phyloP scores from a whole-genome alignment of 2,797 vertebrate species.

The Trachops cirrhosus region DNA sequence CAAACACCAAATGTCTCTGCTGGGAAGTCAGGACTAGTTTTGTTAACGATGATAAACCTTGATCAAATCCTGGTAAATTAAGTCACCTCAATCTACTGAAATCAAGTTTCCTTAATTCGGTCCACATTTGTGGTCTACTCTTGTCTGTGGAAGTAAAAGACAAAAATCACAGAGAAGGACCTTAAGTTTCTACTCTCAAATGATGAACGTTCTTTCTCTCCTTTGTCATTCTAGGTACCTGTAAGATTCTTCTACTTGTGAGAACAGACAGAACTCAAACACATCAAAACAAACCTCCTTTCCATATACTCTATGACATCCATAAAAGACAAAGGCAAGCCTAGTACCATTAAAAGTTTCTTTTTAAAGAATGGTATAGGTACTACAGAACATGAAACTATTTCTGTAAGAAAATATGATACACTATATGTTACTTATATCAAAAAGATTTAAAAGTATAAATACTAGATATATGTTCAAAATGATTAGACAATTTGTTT shows the following conservation, averaged over 20 bases:
- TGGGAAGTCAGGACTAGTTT: background rate
- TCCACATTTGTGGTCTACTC: background rate
- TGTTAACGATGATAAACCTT: background rate
- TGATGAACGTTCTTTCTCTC: background rate
- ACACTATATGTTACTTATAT: background rate
- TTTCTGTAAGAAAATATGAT: background rate
- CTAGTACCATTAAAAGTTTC: background rate
- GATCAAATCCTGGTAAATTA: background rate
- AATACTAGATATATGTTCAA: background rate
- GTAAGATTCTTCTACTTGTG: background rate
- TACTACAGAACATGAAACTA: background rate
- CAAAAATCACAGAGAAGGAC: background rate
- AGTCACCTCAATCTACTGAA: background rate
- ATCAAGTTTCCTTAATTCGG: background rate
- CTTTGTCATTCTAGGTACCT: background rate
- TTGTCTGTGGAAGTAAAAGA: background rate
- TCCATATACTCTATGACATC: background rate
- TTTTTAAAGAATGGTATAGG: background rate
- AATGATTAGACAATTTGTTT: background rate
- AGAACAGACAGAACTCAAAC: background rate
- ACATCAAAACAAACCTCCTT: background rate
- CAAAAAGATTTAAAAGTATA: conserved; percentile 10
- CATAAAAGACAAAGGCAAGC: background rate
- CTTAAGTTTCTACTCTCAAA: background rate
- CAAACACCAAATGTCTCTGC: background rate